Percentiles rank a stretch among this genome's conserved stretches.
These are phyloP conservation scores for Falco biarmicus DNA, from an alignment of 2,797 vertebrate species.

Conservation along the genomic window DNA sequence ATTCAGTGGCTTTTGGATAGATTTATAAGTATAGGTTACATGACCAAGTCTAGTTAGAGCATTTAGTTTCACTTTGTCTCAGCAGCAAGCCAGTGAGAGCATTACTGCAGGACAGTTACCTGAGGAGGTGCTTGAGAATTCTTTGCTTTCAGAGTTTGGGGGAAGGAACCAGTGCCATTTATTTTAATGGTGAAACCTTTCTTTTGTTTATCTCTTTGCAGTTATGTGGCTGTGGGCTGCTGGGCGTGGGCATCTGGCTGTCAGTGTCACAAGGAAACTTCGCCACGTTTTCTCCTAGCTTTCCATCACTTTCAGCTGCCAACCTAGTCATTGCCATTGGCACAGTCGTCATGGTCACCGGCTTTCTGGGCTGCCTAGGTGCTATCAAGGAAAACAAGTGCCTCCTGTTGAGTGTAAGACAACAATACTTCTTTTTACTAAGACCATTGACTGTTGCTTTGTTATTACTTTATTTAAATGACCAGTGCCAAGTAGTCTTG, in stretches of 20 bases:
- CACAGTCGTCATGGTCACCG: constrained; percentile 96
- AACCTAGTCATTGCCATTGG: constrained; percentile 95
- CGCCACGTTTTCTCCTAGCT: constrained; percentile 98
- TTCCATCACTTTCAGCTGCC: constrained; percentile 95
- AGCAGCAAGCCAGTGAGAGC: background rate
- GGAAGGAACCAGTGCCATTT: background rate
- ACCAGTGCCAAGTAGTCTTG: background rate
- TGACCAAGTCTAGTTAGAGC: background rate
- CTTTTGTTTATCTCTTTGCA: constrained; percentile 74
- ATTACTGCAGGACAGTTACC: background rate
- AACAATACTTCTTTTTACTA: background rate
- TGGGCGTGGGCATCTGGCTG: constrained; percentile 98
- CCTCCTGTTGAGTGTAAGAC: constrained; percentile 97
- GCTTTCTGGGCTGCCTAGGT: constrained; percentile 97
- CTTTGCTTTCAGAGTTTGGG: background rate
- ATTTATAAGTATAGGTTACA: background rate
- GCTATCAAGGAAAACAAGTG: constrained; percentile 99
- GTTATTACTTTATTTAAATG: background rate
- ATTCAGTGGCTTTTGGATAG: background rate
- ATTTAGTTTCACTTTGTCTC: background rate
- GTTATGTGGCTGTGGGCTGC: constrained; percentile 96
- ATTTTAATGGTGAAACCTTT: background rate
- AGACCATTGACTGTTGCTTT: background rate
- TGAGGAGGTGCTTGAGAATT: background rate
- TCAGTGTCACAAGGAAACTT: constrained; percentile 98